Base-by-base conservation (phyloP, 2,113 vertebrate genomes). In the Tragelaphus imberbis region DNA sequence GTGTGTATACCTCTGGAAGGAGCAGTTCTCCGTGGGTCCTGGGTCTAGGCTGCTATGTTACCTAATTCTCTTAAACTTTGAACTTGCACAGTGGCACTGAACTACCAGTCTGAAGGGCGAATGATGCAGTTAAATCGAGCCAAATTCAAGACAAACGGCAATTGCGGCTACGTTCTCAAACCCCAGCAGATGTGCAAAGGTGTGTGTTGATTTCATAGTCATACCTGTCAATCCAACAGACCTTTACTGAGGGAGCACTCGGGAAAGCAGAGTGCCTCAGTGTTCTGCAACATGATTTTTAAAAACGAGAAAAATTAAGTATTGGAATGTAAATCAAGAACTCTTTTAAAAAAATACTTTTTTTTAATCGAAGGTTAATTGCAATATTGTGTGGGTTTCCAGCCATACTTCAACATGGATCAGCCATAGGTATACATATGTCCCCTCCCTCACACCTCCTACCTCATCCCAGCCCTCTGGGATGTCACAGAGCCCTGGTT, bases 91-190 rank as follows among this genome's bases (percentile, higher is more conserved):
- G 99, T 99, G 98, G 99, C 99, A 30, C 98, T 99, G 28, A 99
- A 99, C 98, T 99, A 99, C 98, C 99, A 99, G 98, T 99, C 99
- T 2, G 99, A 99, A 93, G 99, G 99, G 27, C 99, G 99, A 25
- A 99, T 99, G 99, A 99, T 99, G 99, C 99, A 99, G 98, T 97
- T 99, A 97, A 99, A 99, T 97, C 99, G 99, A 98, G 99, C 99
- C 91, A 99, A 99, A 97, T 99, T 99, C 98, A 99, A 99, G 99
- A 98, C 99, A 71, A 99, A 99, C 0, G 99, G 99, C 93, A 99
- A 99, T 14, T 99, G 99, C 93, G 99, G 99, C 49, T 99, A 99
- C 9, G 99, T 99, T 96, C 99, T 99, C 85, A 99, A 99, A 98
- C 99, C 99, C 21, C 99, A 99, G 96, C 99, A 99, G 75, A 99